Conservation (phyloP, 2,113 vertebrate genomes). For the Ailurus styani region DNA sequence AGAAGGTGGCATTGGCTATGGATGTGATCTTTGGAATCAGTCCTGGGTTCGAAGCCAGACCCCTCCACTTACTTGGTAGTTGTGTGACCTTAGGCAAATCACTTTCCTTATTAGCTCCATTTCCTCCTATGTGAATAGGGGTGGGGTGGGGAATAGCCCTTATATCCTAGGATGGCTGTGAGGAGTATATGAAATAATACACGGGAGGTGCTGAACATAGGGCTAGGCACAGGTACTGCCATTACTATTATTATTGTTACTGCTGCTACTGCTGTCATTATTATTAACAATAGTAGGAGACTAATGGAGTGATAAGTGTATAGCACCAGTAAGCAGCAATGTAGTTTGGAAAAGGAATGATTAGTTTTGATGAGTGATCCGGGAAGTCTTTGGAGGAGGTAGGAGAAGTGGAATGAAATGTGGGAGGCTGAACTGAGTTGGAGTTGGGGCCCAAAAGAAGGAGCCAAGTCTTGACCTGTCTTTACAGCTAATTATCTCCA, state of each 20-base stretch:
- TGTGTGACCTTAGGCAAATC: background rate
- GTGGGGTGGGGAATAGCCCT: background rate
- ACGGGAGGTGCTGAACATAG: background rate
- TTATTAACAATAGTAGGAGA: background rate
- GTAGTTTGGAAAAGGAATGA: background rate
- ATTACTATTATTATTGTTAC: background rate
- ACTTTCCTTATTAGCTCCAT: background rate
- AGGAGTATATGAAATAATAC: background rate
- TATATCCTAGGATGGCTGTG: background rate
- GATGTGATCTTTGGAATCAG: background rate
- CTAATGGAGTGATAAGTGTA: background rate
- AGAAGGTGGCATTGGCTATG: background rate
- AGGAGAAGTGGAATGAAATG: conserved; percentile 4
- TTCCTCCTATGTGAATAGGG: background rate
- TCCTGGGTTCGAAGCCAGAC: background rate
- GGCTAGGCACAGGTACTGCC: background rate
- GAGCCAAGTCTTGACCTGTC: background rate
- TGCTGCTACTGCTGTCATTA: background rate
- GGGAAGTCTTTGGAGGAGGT: background rate
- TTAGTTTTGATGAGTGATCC: background rate
- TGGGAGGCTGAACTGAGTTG: background rate
- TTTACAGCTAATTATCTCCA: background rate
- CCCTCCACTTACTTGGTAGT: background rate
- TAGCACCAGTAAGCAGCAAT: background rate
- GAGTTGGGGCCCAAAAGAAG: background rate